Evolutionary conservation across 2,888 invertebrate species (phyloP).

Genomic region (Caprella mutica): DNA sequence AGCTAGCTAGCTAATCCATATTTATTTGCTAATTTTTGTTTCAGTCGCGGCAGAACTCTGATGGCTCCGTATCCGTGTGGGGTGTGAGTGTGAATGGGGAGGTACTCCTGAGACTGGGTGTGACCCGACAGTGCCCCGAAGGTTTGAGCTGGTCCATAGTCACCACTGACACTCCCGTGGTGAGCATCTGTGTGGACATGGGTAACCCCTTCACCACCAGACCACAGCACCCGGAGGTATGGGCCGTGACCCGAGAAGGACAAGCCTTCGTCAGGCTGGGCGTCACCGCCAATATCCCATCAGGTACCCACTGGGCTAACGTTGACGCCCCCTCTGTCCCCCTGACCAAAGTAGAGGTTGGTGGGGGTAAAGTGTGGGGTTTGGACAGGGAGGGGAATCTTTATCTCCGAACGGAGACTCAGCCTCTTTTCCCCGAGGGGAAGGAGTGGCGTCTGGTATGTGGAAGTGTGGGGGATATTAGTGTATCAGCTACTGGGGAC

Average conservation of each 20-base stretch:
- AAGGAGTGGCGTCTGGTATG: conserved; percentile 19
- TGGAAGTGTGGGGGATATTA: conserved; percentile 16
- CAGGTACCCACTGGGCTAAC: conserved; percentile 42
- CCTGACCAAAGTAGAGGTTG: conserved; percentile 23
- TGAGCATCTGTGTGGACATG: conserved; percentile 11
- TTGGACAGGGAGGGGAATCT: conserved; percentile 51
- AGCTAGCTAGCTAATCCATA: too few relatives aligned
- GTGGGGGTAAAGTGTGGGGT: conserved; percentile 26
- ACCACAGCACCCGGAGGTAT: conserved; percentile 40
- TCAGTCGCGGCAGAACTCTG: conserved; percentile 20
- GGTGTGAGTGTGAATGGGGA: conserved; percentile 77
- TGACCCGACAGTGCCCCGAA: conserved; percentile 57
- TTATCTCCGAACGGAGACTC: conserved; percentile 50
- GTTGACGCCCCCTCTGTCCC: conserved; percentile 27
- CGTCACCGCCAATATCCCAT: conserved; percentile 49
- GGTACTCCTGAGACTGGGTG: conserved; percentile 67
- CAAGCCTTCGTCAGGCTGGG: conserved; percentile 70
- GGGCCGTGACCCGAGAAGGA: conserved; percentile 79
- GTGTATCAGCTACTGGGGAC: conserved; percentile 16
- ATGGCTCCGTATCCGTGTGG: conserved; percentile 50
- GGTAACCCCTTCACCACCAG: background rate
- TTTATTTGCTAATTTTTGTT: too few relatives aligned
- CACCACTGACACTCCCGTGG: conserved; percentile 38
- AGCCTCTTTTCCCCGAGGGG: conserved; percentile 30
- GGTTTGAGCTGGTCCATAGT: conserved; percentile 59